Evolutionary conservation across 2,797 vertebrate species (phyloP).

Genomic region (Amblyraja radiata): DNA sequence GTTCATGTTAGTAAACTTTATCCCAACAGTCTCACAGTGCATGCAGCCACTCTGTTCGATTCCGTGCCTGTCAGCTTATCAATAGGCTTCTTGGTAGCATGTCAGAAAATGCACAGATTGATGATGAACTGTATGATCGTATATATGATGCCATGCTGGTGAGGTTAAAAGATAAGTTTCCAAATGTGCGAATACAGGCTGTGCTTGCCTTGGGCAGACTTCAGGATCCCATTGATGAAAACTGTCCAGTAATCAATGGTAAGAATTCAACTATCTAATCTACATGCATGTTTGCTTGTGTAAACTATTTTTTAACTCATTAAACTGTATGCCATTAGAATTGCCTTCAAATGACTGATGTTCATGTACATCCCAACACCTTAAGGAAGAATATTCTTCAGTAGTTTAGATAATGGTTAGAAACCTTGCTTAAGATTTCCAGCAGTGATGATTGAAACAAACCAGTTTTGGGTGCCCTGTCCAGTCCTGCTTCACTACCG

Average conservation of each 20-base stretch:
- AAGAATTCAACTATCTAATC: constrained; percentile 7
- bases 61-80: constrained; percentile 84
- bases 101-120: constrained; percentile 89
- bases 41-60: constrained; percentile 79
- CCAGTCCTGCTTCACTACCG: too few species aligned
- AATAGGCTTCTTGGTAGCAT: constrained; percentile 86
- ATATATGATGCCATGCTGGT: constrained; percentile 87
- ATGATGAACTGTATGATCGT: constrained; percentile 82
- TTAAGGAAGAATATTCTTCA: too few species aligned
- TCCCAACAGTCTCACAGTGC: constrained; percentile 73
- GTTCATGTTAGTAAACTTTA: constrained; percentile 28
- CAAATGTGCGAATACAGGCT: constrained; percentile 89
- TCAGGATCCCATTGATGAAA: constrained; percentile 77
- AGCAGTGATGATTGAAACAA: too few species aligned
- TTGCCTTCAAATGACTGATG: too few species aligned
- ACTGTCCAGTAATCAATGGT: constrained; percentile 84
- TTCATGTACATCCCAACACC: too few species aligned
- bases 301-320: not conserved
- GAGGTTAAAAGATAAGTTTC: constrained; percentile 84
- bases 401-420: too few species aligned
- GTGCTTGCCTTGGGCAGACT: constrained; percentile 84
- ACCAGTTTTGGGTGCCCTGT: too few species aligned
- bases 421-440: too few species aligned
- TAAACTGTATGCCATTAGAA: not conserved
- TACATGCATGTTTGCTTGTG: not conserved